Evolutionary conservation across 2,113 vertebrate genomes (phyloP).

Genomic region (Tamias sibiricus): DNA sequence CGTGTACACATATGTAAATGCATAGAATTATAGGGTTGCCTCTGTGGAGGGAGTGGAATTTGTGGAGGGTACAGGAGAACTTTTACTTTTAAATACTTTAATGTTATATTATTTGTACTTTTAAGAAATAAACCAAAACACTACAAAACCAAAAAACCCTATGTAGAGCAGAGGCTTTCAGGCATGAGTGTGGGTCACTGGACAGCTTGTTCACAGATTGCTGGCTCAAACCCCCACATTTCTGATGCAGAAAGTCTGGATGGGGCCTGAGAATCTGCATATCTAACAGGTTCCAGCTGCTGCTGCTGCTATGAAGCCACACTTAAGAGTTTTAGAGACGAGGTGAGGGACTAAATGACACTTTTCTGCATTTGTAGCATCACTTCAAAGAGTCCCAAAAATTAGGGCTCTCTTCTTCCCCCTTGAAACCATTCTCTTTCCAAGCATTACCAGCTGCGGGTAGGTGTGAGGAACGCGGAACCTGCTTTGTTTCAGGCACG

Average conservation of each 20-base stretch:
- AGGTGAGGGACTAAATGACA: accelerated
- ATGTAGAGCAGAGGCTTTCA: not conserved
- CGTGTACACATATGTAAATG: not conserved
- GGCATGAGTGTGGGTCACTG: not conserved
- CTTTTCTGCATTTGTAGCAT: not conserved
- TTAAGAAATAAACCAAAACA: not conserved
- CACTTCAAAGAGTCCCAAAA: no score
- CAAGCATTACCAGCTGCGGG: not conserved
- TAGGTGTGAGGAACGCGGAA: no score
- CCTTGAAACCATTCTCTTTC: not conserved
- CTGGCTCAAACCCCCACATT: not conserved
- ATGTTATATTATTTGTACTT: not conserved
- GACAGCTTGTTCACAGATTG: not conserved
- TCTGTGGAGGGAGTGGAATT: not conserved
- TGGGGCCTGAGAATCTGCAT: not conserved
- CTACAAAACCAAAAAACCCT: not conserved
- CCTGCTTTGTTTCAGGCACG: not conserved
- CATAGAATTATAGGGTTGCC: not conserved
- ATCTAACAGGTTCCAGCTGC: not conserved
- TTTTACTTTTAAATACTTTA: not conserved
- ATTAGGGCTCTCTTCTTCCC: not conserved
- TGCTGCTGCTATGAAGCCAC: not conserved
- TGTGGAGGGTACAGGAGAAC: not conserved
- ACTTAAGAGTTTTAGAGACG: not conserved
- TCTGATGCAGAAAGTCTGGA: not conserved